These are phyloP conservation scores for Ochropleura plecta DNA, from an alignment of 2,888 invertebrate genomes.

Conservation along the genomic window DNA sequence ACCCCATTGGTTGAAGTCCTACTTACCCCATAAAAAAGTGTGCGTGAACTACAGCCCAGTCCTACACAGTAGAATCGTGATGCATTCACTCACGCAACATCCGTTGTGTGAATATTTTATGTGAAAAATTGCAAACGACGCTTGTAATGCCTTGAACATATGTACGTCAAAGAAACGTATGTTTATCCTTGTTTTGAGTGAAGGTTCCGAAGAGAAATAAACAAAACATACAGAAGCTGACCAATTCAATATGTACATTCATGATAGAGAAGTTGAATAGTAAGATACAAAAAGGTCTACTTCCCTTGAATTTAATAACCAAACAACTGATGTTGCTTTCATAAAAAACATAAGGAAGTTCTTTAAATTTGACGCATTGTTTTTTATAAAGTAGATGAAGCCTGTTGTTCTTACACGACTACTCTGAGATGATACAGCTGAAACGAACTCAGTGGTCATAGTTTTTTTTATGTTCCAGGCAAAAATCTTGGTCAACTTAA, in stretches of 20 bases:
- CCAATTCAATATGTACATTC: neutral
- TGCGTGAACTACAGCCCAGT: constrained; percentile 26
- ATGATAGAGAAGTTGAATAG: neutral
- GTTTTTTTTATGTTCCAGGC: too few species aligned
- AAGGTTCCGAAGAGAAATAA: constrained; percentile 2
- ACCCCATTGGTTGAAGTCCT: constrained; percentile 28
- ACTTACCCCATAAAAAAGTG: constrained; percentile 43
- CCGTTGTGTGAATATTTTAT: constrained; percentile 80
- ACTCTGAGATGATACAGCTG: too few species aligned
- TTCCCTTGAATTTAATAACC: neutral
- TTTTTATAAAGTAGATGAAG: too few species aligned
- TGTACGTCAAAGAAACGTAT: constrained; percentile 41
- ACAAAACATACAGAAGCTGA: neutral
- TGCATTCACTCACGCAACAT: constrained; percentile 75
- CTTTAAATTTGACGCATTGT: too few species aligned
- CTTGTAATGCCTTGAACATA: constrained; percentile 51
- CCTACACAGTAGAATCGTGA: constrained; percentile 40
- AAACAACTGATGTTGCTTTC: constrained; percentile 5
- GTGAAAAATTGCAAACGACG: constrained; percentile 79
- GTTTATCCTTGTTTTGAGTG: constrained; percentile 27
- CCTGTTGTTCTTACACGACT: too few species aligned
- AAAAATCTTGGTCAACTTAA: too few species aligned
- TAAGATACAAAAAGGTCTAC: neutral
- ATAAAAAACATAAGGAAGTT: neutral
- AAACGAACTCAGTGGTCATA: too few species aligned